Percentiles rank a stretch among this genome's conserved stretches.
Conservation (phyloP, 1,140 invertebrate species). For the Drosophila jambulina region DNA sequence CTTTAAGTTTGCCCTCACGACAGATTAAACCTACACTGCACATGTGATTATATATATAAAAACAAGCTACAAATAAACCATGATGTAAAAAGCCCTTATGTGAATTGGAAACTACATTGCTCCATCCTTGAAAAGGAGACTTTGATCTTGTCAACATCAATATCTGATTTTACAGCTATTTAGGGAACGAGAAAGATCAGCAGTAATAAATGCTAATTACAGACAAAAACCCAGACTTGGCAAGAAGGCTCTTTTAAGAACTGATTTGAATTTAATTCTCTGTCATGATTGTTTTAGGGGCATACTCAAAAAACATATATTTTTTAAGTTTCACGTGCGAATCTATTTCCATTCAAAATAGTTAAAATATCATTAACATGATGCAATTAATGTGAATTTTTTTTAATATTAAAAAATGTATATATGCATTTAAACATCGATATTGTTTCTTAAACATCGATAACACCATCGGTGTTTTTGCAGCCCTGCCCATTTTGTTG, state of each 20-base stretch:
- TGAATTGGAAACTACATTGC: background rate
- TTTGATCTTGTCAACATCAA: too few relatives aligned
- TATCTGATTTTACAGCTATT: too few relatives aligned
- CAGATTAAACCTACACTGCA: conserved; percentile 71
- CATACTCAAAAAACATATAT: too few relatives aligned
- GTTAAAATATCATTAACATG: too few relatives aligned
- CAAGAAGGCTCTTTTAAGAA: background rate
- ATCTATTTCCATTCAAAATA: too few relatives aligned
- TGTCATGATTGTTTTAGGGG: background rate
- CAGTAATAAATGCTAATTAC: background rate
- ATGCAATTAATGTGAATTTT: too few relatives aligned
- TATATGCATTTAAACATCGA: too few relatives aligned
- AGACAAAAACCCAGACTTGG: background rate
- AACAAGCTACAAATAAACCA: conserved; percentile 51
- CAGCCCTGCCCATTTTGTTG: background rate
- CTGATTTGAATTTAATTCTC: background rate
- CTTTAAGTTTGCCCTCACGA: conserved; percentile 53
- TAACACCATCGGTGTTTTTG: too few relatives aligned
- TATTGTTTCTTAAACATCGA: too few relatives aligned
- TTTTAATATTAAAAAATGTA: too few relatives aligned
- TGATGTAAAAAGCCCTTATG: conserved; percentile 16
- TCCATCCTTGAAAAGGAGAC: background rate
- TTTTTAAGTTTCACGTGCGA: too few relatives aligned
- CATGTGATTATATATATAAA: conserved; percentile 75
- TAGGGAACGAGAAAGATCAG: background rate